Evolutionary conservation across 2,888 invertebrate species (phyloP).

Genomic region (Pyrrhosoma nymphula): DNA sequence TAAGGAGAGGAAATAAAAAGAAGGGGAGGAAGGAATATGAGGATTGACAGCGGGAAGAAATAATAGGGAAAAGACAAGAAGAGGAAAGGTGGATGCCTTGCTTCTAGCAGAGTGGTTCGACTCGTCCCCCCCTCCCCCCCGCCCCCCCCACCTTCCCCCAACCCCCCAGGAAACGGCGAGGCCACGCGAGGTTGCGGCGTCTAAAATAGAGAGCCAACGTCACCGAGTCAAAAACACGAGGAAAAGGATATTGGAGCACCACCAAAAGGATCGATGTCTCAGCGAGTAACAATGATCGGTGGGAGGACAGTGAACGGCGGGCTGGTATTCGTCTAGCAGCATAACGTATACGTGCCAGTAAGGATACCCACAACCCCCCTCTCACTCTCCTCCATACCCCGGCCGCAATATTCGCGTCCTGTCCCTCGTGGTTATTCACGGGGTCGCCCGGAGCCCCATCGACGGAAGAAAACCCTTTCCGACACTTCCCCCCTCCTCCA

Average conservation of each 20-base stretch:
- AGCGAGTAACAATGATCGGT: not conserved
- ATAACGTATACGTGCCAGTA: not conserved
- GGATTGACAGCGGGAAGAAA: not conserved
- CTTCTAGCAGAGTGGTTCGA: not conserved
- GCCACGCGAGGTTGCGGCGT: not conserved
- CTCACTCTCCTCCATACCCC: not conserved
- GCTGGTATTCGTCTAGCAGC: not conserved
- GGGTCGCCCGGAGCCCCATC: not conserved
- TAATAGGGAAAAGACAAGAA: not conserved
- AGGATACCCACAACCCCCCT: not conserved
- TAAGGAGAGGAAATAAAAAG: not conserved
- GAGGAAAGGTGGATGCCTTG: not conserved
- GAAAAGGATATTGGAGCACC: constrained; percentile 1
- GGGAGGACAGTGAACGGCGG: not conserved
- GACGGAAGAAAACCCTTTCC: not conserved
- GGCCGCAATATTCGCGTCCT: not conserved
- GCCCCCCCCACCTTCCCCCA: no score
- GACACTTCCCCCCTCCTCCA: not conserved
- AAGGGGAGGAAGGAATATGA: not conserved
- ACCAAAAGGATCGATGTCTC: constrained; percentile 22
- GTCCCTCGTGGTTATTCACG: not conserved
- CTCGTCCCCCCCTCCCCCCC: not conserved
- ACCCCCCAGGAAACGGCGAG: not conserved
- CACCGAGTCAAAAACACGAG: not conserved
- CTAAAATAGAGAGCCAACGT: not conserved